A percentile compares a stretch with the other conserved stretches of the same genome.
Evolutionary conservation across 2,888 invertebrate genomes (phyloP).

Genomic region (Pomacea canaliculata): DNA sequence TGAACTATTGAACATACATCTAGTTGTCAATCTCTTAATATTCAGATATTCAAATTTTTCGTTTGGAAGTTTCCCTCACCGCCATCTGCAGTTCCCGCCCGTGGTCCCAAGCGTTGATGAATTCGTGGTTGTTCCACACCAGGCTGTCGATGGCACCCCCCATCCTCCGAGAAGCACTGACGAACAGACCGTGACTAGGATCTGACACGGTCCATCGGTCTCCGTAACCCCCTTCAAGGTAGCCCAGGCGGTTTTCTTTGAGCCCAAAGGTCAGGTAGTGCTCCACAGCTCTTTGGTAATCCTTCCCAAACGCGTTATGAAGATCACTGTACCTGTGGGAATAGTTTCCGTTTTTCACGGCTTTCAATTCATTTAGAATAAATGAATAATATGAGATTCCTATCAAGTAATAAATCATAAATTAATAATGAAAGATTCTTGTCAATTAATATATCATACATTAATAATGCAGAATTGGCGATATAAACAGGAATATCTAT

Average conservation of each 20-base stretch:
- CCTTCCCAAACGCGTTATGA: constrained; percentile 29
- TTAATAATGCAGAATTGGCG: too few relatives aligned
- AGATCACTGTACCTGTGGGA: constrained; percentile 38
- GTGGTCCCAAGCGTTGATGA: constrained; percentile 39
- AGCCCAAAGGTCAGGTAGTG: constrained; percentile 35
- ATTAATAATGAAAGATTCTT: too few relatives aligned
- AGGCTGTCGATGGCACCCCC: constrained; percentile 44
- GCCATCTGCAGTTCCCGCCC: constrained; percentile 45
- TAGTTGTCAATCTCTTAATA: too few relatives aligned
- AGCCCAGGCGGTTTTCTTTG: constrained; percentile 37
- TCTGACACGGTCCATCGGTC: constrained; percentile 38
- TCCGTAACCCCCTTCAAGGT: constrained; percentile 27
- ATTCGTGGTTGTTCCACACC: constrained; percentile 42
- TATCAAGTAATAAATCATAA: too few relatives aligned
- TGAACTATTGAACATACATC: too few relatives aligned
- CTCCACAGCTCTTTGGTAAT: constrained; percentile 36
- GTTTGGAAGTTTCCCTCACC: constrained; percentile 12
- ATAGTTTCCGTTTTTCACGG: background rate
- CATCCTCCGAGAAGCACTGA: constrained; percentile 39
- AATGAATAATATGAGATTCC: too few relatives aligned
- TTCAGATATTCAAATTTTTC: too few relatives aligned
- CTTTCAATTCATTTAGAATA: too few relatives aligned
- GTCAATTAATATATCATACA: too few relatives aligned
- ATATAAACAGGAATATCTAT: too few relatives aligned
- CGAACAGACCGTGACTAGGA: constrained; percentile 29